These are phyloP conservation scores for Hylomyscus alleni DNA, from an alignment of 2,797 vertebrate genomes.

Conservation along the genomic window DNA sequence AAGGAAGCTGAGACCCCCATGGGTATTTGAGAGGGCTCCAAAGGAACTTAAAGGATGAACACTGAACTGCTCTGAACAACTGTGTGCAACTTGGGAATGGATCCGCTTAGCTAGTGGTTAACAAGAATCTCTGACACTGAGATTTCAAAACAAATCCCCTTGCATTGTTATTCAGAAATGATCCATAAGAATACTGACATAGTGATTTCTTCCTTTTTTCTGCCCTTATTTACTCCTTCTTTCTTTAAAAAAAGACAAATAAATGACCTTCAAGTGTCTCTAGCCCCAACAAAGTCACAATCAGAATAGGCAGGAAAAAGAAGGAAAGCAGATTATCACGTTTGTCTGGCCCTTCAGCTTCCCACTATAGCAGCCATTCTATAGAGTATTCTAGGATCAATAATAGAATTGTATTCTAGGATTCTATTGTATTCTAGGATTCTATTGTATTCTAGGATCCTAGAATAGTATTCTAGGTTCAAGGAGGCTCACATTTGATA, in stretches of 20 bases:
- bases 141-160: not conserved
- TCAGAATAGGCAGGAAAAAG: not conserved
- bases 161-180: constrained; percentile 1
- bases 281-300: not conserved
- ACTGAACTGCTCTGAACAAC: not conserved
- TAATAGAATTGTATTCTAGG: too few relatives aligned
- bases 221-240: not conserved
- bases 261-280: not conserved
- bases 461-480: too few relatives aligned
- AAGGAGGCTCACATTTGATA: not conserved
- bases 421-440: too few relatives aligned
- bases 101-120: not conserved
- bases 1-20: not conserved
- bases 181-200: not conserved
- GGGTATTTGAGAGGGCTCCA: not conserved
- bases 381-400: not conserved
- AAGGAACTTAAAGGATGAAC: not conserved
- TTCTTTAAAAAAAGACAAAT: not conserved
- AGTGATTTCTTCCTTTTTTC: not conserved
- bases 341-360: not conserved
- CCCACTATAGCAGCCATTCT: not conserved
- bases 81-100: not conserved
- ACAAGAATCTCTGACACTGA: constrained; percentile 10
- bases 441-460: too few relatives aligned
- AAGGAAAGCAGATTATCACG: not conserved